phyloP scores from a whole-genome alignment of 2,888 invertebrate genomes.

The Iphiclides podalirius region DNA sequence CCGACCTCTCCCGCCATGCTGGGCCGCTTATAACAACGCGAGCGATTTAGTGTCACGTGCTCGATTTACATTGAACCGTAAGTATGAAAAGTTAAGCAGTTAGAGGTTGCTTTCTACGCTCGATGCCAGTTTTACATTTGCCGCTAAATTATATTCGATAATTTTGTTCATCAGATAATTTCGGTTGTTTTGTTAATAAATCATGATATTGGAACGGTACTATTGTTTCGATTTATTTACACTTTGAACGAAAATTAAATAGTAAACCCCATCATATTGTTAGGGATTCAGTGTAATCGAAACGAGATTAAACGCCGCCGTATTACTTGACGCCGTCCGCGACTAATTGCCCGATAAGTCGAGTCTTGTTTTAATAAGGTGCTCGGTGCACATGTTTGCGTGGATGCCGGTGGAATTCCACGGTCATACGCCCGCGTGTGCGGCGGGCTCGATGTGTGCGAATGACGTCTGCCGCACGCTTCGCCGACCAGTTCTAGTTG shows the following conservation, averaged over 20 bases:
- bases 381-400: slow-evolving; percentile 64
- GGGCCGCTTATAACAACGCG: slow-evolving; percentile 17
- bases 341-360: slow-evolving; percentile 80
- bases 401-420: slow-evolving; percentile 74
- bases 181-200: too few relatives aligned
- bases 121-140: too few relatives aligned
- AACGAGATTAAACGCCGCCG: slow-evolving; percentile 48
- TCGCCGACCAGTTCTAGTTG: slow-evolving; percentile 44
- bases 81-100: not conserved
- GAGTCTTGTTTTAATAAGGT: slow-evolving; percentile 80
- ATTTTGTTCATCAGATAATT: too few relatives aligned
- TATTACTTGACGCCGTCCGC: slow-evolving; percentile 67
- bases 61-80: slow-evolving; percentile 50
- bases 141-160: too few relatives aligned
- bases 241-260: too few relatives aligned
- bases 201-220: too few relatives aligned
- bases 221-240: too few relatives aligned
- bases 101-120: too few relatives aligned
- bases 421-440: slow-evolving; percentile 61
- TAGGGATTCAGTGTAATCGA: slow-evolving; percentile 54
- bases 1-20: slow-evolving; percentile 46
- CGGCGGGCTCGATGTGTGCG: slow-evolving; percentile 54
- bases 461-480: slow-evolving; percentile 76
- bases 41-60: slow-evolving; percentile 29
- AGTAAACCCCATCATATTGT: too few relatives aligned